Conservation (phyloP, 2,113 vertebrate species). For the Morone chrysops region DNA sequence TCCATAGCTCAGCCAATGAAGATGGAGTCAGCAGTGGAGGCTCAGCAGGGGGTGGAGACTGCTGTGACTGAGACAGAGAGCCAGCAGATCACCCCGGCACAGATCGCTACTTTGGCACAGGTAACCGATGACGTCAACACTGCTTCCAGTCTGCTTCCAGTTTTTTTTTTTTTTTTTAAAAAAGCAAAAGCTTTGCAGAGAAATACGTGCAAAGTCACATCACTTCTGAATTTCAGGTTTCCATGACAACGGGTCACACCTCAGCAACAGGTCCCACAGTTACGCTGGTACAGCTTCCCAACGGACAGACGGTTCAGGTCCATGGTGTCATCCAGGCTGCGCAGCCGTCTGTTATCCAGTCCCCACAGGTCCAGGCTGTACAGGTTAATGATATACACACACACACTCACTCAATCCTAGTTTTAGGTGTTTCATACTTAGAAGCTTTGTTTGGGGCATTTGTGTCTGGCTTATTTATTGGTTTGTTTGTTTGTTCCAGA, state of each 20-base stretch:
- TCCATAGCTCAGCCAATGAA: constrained; percentile 92
- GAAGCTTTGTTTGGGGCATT: background rate
- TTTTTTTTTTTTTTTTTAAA: too few relatives aligned
- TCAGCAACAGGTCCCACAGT: constrained; percentile 93
- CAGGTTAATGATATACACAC: constrained; percentile 83
- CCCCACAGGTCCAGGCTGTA: constrained; percentile 96
- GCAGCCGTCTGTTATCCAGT: constrained; percentile 98
- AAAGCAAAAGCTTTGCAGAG: background rate
- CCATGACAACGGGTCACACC: constrained; percentile 91
- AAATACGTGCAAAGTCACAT: background rate
- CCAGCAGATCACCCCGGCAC: constrained; percentile 86
- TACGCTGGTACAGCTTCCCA: constrained; percentile 96
- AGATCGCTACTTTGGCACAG: constrained; percentile 95
- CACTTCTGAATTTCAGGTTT: constrained; percentile 83
- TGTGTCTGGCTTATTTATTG: background rate
- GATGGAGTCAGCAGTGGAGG: constrained; percentile 97
- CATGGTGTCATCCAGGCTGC: constrained; percentile 98
- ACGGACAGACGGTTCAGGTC: constrained; percentile 98
- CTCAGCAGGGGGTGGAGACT: constrained; percentile 94
- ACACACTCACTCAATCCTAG: background rate
- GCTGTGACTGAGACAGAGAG: constrained; percentile 93
- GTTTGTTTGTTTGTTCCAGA: constrained; percentile 81
- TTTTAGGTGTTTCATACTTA: background rate
- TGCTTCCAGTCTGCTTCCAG: background rate
- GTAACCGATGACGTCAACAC: constrained; percentile 72